Conservation (phyloP, 1,140 invertebrate genomes). For the Cotesia glomerata region DNA sequence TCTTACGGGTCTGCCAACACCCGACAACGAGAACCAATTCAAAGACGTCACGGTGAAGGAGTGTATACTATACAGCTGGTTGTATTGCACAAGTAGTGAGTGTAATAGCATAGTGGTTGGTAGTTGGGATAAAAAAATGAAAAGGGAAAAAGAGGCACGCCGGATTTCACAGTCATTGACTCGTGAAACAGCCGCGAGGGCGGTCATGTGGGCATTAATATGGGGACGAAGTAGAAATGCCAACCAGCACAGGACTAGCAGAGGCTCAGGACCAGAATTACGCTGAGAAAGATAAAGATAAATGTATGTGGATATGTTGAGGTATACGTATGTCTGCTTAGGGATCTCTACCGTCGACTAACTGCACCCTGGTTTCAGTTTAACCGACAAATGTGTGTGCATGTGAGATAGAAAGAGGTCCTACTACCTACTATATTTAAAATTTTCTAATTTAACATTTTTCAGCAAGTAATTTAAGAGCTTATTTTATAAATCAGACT, state of each 20-base stretch:
- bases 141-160: conserved; percentile 36
- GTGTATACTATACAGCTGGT: background rate
- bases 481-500: too few species aligned
- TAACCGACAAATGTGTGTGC: too few species aligned
- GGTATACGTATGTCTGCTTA: background rate
- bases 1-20: background rate
- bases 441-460: too few species aligned
- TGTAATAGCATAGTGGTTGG: too few species aligned
- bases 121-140: conserved; percentile 22
- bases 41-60: background rate
- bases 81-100: background rate
- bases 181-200: conserved; percentile 42
- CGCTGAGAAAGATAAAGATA: conserved; percentile 15
- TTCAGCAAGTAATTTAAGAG: too few species aligned
- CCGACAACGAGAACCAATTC: background rate
- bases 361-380: too few species aligned
- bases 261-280: conserved; percentile 1
- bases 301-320: background rate
- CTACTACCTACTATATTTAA: too few species aligned
- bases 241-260: background rate
- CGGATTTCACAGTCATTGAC: conserved; percentile 50
- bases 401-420: too few species aligned
- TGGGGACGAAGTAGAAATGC: conserved; percentile 18
- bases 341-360: background rate
- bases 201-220: conserved; percentile 38